A percentile compares a stretch with the other conserved stretches of the same genome.
These are phyloP conservation scores for Poeciliopsis turrubarensis DNA, from an alignment of 2,113 vertebrate genomes.

Conservation along the genomic window DNA sequence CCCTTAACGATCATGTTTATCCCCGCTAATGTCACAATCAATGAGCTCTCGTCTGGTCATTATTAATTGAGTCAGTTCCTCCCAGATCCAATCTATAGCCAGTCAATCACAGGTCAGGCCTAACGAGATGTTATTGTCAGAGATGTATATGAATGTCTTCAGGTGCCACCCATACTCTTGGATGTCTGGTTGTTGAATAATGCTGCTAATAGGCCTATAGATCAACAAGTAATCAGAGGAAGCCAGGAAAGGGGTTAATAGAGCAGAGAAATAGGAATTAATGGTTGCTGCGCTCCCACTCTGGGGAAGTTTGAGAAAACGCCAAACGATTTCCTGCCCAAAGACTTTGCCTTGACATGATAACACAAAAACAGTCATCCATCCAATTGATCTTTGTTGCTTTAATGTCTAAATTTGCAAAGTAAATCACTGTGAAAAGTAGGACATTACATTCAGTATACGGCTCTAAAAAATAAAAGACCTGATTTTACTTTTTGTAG, in stretches of 20 bases:
- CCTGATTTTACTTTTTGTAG: too few relatives aligned
- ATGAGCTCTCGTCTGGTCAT: constrained; percentile 42
- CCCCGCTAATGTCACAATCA: constrained; percentile 51
- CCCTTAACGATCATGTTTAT: constrained; percentile 47
- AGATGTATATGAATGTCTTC: constrained; percentile 59
- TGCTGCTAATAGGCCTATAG: constrained; percentile 61
- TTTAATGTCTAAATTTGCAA: background rate
- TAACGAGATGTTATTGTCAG: constrained; percentile 64
- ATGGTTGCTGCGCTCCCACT: constrained; percentile 18
- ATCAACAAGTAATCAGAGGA: constrained; percentile 62
- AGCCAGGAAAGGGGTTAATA: constrained; percentile 63
- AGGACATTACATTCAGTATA: too few relatives aligned
- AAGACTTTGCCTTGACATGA: background rate
- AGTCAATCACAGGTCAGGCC: constrained; percentile 55
- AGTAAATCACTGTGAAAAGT: background rate
- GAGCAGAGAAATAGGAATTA: constrained; percentile 64
- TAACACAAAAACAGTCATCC: background rate
- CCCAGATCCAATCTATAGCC: constrained; percentile 43
- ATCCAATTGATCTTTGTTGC: background rate
- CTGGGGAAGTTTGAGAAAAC: constrained; percentile 11
- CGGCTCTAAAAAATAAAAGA: too few relatives aligned
- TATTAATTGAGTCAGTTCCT: constrained; percentile 60
- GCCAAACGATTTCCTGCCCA: background rate
- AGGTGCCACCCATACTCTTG: constrained; percentile 31
- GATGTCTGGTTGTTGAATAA: constrained; percentile 37